phyloP scores from a whole-genome alignment of 2,888 invertebrate species.

The Pogonocherus hispidulus region DNA sequence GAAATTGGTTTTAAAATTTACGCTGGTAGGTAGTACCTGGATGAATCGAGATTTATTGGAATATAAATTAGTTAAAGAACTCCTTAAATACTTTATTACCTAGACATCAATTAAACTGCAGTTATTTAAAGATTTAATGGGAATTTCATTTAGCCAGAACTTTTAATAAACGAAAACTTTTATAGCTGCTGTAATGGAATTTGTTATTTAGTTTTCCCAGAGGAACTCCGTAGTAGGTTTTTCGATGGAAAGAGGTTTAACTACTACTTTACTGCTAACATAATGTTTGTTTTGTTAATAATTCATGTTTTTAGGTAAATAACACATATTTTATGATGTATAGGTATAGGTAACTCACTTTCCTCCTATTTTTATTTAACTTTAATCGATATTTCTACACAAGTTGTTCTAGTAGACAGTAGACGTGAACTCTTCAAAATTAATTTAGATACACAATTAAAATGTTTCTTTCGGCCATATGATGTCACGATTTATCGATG shows the following conservation, averaged over 20 bases:
- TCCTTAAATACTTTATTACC: conserved; percentile 26
- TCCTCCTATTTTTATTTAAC: too few species aligned
- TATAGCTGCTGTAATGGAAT: conserved; percentile 18
- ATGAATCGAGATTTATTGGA: conserved; percentile 14
- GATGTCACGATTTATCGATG: too few species aligned
- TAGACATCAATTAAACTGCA: conserved; percentile 23
- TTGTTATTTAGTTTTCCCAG: conserved; percentile 17
- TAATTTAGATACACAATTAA: too few species aligned
- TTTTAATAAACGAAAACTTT: conserved; percentile 26
- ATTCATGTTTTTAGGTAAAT: too few species aligned
- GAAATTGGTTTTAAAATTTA: conserved; percentile 10
- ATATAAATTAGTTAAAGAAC: conserved; percentile 18
- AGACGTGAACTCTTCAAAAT: too few species aligned
- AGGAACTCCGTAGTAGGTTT: neutral
- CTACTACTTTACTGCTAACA: neutral
- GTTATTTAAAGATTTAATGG: conserved; percentile 20
- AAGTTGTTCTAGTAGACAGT: too few species aligned
- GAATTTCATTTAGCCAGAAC: conserved; percentile 20
- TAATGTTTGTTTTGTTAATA: conserved; percentile 2
- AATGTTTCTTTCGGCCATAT: too few species aligned
- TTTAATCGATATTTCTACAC: too few species aligned
- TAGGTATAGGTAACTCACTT: too few species aligned
- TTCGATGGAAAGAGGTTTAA: neutral
- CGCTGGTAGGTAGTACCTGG: neutral
- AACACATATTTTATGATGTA: too few species aligned